Conservation (phyloP, 2,113 vertebrate species). For the Petaurus breviceps region DNA sequence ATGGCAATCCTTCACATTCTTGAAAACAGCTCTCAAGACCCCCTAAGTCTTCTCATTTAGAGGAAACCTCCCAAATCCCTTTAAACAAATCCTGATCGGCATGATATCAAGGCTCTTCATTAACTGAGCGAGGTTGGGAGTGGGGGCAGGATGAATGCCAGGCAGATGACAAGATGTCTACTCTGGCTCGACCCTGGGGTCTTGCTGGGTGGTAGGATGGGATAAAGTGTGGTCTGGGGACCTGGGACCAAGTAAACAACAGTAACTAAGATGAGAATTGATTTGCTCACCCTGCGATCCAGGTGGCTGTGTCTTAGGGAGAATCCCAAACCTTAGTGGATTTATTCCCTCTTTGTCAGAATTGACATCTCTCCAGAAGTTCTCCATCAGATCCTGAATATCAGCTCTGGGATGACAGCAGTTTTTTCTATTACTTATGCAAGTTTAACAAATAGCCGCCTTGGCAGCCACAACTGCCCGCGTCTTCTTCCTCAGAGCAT, state of each 20-base stretch:
- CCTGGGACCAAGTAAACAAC: neutral
- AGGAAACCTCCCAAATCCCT: neutral
- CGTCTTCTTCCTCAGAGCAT: neutral
- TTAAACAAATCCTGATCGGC: neutral
- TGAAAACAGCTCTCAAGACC: neutral
- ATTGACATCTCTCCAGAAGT: neutral
- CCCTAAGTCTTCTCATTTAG: neutral
- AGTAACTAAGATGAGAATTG: neutral
- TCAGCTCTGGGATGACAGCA: neutral
- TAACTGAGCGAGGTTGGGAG: neutral
- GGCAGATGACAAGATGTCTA: neutral
- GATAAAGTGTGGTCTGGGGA: neutral
- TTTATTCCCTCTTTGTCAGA: neutral
- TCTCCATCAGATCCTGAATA: neutral
- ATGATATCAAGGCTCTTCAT: neutral
- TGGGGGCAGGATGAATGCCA: neutral
- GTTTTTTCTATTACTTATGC: neutral
- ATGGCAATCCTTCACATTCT: neutral
- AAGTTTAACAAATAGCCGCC: neutral
- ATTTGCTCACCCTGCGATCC: neutral
- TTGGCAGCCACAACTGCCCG: neutral
- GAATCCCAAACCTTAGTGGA: neutral
- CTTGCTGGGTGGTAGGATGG: neutral
- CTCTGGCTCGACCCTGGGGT: neutral
- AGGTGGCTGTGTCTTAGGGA: neutral